Conservation (phyloP, 2,113 vertebrate genomes). For the Ictalurus furcatus region DNA sequence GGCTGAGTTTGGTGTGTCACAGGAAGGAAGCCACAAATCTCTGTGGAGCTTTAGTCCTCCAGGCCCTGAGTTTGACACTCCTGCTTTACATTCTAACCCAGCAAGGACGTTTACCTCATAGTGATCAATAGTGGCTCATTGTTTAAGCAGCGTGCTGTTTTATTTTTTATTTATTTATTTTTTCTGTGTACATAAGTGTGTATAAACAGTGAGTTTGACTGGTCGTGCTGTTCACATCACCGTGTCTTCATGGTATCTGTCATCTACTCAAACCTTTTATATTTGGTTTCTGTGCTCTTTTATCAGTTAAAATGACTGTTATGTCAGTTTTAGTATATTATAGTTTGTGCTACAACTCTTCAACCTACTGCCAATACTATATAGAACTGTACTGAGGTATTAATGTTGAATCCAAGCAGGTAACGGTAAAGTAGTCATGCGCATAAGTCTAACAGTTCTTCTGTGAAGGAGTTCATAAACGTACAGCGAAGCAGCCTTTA, state of each 20-base stretch:
- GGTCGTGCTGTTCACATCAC: conserved; percentile 26
- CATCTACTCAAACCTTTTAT: neutral
- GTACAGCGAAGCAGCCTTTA: neutral
- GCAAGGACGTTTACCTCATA: conserved; percentile 2
- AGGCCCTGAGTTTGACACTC: neutral
- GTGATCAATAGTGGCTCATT: conserved; percentile 20
- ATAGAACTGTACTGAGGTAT: neutral
- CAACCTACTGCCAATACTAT: neutral
- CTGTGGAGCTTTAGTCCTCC: conserved; percentile 1
- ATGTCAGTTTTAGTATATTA: neutral
- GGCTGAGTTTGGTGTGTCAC: neutral
- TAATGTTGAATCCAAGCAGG: neutral
- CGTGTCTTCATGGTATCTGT: neutral
- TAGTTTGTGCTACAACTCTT: neutral
- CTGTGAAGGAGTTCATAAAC: neutral
- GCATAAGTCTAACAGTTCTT: neutral
- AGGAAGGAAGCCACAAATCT: conserved; percentile 10
- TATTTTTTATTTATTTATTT: neutral
- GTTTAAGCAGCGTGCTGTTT: neutral
- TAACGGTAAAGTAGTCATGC: neutral
- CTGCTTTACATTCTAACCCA: conserved; percentile 18
- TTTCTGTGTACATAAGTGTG: conserved; percentile 9
- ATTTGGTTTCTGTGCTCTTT: neutral
- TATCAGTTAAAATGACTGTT: neutral
- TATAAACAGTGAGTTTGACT: conserved; percentile 30